A percentile compares a stretch with the other conserved stretches of the same genome.
Conservation (phyloP, 2,797 vertebrate genomes). For the Chelon labrosus region DNA sequence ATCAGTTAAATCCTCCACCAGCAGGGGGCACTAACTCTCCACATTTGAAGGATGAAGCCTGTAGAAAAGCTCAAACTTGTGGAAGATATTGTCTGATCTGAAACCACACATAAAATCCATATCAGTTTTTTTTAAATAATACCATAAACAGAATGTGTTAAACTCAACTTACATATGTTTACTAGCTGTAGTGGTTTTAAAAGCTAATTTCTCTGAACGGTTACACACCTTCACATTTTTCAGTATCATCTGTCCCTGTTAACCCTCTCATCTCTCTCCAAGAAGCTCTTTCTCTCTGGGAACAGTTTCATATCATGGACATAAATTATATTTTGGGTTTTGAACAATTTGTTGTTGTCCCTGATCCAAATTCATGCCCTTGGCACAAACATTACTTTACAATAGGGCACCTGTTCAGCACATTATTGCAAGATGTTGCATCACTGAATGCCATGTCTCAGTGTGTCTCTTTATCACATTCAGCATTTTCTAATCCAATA, state of each 20-base stretch:
- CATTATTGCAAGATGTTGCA: conserved; percentile 32
- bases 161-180: background rate
- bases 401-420: background rate
- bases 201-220: background rate
- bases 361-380: background rate
- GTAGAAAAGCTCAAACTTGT: background rate
- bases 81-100: background rate
- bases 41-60: background rate
- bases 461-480: background rate
- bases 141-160: background rate
- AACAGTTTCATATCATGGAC: background rate
- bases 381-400: background rate
- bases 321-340: too few species aligned
- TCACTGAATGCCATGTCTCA: conserved; percentile 14
- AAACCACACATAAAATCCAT: background rate
- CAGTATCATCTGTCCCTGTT: too few species aligned
- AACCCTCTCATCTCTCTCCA: too few species aligned
- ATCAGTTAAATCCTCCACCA: conserved; percentile 3
- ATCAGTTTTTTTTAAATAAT: too few species aligned
- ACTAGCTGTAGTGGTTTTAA: background rate
- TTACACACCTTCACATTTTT: background rate
- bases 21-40: conserved; percentile 14
- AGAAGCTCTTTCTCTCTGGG: background rate
- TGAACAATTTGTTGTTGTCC: background rate
- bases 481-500: background rate